phyloP scores from a whole-genome alignment of 2,888 invertebrate species.

The Pyralis farinalis region DNA sequence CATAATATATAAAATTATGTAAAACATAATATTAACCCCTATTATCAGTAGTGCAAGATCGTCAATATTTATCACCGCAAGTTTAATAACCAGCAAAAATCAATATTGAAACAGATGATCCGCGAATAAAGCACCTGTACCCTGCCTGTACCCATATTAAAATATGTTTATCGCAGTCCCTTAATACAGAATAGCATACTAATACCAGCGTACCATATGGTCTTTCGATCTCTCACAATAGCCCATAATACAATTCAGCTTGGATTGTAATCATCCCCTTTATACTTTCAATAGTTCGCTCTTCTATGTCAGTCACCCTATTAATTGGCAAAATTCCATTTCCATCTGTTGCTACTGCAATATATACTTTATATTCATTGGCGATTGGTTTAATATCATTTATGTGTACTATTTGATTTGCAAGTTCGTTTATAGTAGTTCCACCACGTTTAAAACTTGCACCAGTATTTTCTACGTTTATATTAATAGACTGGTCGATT shows the following conservation, averaged over 20 bases:
- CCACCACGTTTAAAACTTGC: conserved; percentile 49
- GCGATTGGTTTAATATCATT: conserved; percentile 17
- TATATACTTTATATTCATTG: conserved; percentile 26
- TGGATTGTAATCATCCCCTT: conserved; percentile 63
- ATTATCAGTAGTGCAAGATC: too few relatives aligned
- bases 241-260: conserved; percentile 41
- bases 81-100: neutral
- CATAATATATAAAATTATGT: too few relatives aligned
- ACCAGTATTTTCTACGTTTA: conserved; percentile 39
- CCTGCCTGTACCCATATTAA: conserved; percentile 63
- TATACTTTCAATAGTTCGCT: conserved; percentile 55
- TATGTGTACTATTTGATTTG: conserved; percentile 27
- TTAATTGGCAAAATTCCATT: conserved; percentile 47
- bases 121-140: conserved; percentile 30
- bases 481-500: conserved; percentile 19
- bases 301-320: conserved; percentile 70
- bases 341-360: conserved; percentile 13
- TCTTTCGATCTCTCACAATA: conserved; percentile 55
- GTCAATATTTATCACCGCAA: too few relatives aligned
- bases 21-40: too few relatives aligned
- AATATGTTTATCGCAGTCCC: conserved; percentile 66
- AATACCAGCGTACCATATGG: conserved; percentile 70
- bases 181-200: conserved; percentile 44
- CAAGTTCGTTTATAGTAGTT: conserved; percentile 55
- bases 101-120: conserved; percentile 23